Base-by-base conservation (phyloP, 2,113 vertebrate genomes). In the Varanus salvator region DNA sequence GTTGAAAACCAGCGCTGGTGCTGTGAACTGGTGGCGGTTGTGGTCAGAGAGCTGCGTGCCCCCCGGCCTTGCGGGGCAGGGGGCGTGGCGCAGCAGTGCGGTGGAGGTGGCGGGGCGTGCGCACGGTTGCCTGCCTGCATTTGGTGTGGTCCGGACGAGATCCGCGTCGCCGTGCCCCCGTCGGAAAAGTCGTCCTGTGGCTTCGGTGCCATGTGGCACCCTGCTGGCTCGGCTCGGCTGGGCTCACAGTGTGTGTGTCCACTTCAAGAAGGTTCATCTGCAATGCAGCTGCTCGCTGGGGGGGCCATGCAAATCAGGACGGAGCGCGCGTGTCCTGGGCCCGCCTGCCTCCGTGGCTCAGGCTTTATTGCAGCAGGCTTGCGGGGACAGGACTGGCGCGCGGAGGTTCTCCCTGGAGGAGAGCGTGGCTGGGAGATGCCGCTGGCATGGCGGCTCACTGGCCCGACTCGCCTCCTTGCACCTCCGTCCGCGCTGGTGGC, bases 221-320 rank as follows among this genome's bases (percentile, higher is more conserved):
- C 91, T 89, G 0, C 85, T 85, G 86, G 12, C 82, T 60, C 38
- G 38, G 38, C 38, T 91, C 85, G 86, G 12, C 82, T 60, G 2
- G 38, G 38, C 38, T 91, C 85, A 95, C 3, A 0, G 85, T 44
- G 90, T 89, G 93, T 89, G 2, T 96, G 96, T 95, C 96, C 93
- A 93, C 95, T 97, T 96, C 96, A 95, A 95, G 95, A 95, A 91
- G 91, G 93, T 96, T 97, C 95, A 96, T 97, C 96, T 97, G 96
- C 96, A 97, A 97, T 97, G 96, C 96, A 97, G 96, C 95, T 97
- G 96, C 93, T 95, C 94, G 94, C 25, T 0, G 94, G 91, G 92
- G 92, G 95, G 94, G 87, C 92, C 96, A 92, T 94, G 95, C 95
- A 96, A 96, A 96, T 96, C 95, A 95, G 91, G 91, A 89, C 86